phyloP scores from a whole-genome alignment of 2,888 invertebrate species.

The Ochropleura plecta region DNA sequence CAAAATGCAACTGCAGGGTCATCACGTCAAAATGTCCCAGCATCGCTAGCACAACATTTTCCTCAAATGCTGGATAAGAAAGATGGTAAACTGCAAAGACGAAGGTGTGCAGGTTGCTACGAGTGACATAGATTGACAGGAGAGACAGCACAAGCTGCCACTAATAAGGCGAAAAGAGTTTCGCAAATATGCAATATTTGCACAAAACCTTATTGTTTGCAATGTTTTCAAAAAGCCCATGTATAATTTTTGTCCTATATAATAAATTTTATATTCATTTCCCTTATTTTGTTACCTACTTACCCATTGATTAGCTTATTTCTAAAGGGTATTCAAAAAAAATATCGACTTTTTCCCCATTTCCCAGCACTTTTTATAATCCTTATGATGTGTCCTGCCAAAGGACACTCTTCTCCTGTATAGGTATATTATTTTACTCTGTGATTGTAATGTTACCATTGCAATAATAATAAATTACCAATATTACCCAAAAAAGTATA shows the following conservation, averaged over 20 bases:
- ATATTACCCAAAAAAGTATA: too few relatives aligned
- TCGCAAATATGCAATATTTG: constrained; percentile 25
- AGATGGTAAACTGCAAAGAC: constrained; percentile 37
- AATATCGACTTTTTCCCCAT: constrained; percentile 3
- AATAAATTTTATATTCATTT: constrained; percentile 14
- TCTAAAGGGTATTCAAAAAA: constrained; percentile 8
- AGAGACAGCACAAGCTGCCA: constrained; percentile 41
- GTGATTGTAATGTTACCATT: too few relatives aligned
- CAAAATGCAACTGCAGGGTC: constrained; percentile 23
- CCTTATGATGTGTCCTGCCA: too few relatives aligned
- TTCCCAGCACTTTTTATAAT: constrained; percentile 19
- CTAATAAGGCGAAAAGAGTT: constrained; percentile 46
- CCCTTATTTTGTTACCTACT: constrained; percentile 10
- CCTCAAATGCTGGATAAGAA: constrained; percentile 42
- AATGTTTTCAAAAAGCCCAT: constrained; percentile 20
- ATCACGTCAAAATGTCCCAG: constrained; percentile 20
- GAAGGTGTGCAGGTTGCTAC: constrained; percentile 42
- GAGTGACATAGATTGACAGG: constrained; percentile 22
- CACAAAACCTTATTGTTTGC: constrained; percentile 15
- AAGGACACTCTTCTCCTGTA: too few relatives aligned
- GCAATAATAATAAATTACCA: too few relatives aligned
- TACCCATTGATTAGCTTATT: constrained; percentile 19
- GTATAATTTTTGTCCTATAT: not conserved
- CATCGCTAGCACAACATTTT: constrained; percentile 39
- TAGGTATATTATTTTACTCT: too few relatives aligned